Conservation (phyloP, 1,140 invertebrate genomes). For the Carcinoscorpius rotundicauda region DNA sequence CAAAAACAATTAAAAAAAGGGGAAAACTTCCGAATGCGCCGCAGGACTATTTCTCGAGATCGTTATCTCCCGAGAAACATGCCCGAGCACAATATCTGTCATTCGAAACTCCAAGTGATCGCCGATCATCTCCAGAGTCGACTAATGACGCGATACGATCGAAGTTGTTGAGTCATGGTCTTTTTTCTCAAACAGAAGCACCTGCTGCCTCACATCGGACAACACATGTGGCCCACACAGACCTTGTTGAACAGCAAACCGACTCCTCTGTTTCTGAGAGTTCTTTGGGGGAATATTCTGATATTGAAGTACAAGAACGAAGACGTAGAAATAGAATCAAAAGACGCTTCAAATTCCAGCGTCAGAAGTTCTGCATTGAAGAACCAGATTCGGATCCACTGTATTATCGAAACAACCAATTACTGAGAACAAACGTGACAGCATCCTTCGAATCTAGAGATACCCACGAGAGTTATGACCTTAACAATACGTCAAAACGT, state of each 20-base stretch:
- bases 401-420: background rate
- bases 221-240: background rate
- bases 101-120: background rate
- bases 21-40: background rate
- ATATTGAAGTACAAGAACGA: background rate
- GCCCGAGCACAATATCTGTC: background rate
- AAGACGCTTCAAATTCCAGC: slow-evolving; percentile 9
- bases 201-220: no score
- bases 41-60: no score
- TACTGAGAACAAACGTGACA: background rate
- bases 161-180: background rate
- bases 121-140: background rate
- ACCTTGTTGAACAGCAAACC: background rate
- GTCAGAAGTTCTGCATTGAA: slow-evolving; percentile 11
- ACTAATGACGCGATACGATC: background rate
- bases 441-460: background rate
- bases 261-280: slow-evolving; percentile 20
- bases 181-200: background rate
- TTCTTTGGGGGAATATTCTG: slow-evolving; percentile 14
- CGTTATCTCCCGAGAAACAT: no score
- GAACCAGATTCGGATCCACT: slow-evolving; percentile 7
- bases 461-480: slow-evolving; percentile 1
- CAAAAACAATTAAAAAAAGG: background rate
- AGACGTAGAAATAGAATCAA: slow-evolving; percentile 1
- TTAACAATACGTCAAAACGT: background rate